Base-by-base conservation (phyloP, 2,113 vertebrate genomes). In the Gymnocephalus cernua region DNA sequence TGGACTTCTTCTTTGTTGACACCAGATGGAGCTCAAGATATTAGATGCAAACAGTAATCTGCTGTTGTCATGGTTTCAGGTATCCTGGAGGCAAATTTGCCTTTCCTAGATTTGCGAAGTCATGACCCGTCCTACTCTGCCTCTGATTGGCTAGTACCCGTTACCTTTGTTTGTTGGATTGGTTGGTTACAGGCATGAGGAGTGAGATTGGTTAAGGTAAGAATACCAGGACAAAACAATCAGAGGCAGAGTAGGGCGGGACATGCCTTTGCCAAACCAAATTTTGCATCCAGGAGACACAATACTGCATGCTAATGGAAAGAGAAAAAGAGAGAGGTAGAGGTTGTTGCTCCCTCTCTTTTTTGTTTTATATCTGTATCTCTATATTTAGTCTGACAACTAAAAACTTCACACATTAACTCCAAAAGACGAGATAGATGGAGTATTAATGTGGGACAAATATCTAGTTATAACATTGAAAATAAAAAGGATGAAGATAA, bases 11-110 rank as follows among this genome's bases (percentile, higher is more conserved):
- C 21, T 27, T 67, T 59, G 0, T 12, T 0, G 10, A 64, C 93
- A 88, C 84, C 81, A 94, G 93, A 76, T 79, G 93, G 87, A 7
- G 90, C 80, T 68, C 47, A 14, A 62, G 79, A 59, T 73, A 67
- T 41, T 67, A 32, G 51, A 75, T 66, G 59, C 41, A 9, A 50
- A 23, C 54, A 64, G 58, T 7, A 83, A 54, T 41, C 82, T 83
- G 77, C 86, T 92, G 92, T 92, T 92, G 90, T 92, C 91, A 91
- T 92, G 91, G 91, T 88, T 88, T 89, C 86, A 84, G 66, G 79
- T 89, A 59, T 87, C 77, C 77, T 81, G 78, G 93, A 89, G 82
- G 82, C 79, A 73, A 11, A 41, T 41, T 41, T 41, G 38, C 38
- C 38, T 41, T 41, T 11, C 38, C 38, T 41, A 41, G 38, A 41